Percentiles rank a stretch among this genome's conserved stretches.
These are phyloP conservation scores for Tetranychus urticae DNA, from an alignment of 1,140 invertebrate genomes.

Conservation along the genomic window DNA sequence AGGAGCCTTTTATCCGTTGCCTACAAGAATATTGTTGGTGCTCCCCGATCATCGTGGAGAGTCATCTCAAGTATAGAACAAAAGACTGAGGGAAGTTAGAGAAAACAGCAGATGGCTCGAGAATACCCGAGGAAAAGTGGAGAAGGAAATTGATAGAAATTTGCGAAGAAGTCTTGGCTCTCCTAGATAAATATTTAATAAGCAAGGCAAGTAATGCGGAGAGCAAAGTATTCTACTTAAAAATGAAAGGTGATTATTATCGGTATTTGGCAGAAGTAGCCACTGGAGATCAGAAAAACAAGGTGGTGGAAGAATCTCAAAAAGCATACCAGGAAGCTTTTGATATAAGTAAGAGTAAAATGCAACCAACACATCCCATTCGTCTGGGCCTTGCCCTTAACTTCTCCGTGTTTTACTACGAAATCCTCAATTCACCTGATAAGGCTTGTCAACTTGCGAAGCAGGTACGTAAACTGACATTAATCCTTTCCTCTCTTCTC, in stretches of 20 bases:
- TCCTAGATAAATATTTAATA: constrained; percentile 90
- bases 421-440: constrained; percentile 94
- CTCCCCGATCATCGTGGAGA: constrained; percentile 85
- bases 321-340: constrained; percentile 97
- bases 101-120: constrained; percentile 94
- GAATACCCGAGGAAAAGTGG: constrained; percentile 95
- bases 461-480: constrained; percentile 31
- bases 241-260: constrained; percentile 99
- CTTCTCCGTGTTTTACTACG: constrained; percentile 99
- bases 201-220: constrained; percentile 87
- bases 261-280: constrained; percentile 96
- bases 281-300: constrained; percentile 75
- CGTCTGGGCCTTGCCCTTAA: constrained; percentile 92
- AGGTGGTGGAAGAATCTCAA: constrained; percentile 90
- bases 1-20: constrained; percentile 91
- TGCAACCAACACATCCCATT: constrained; percentile 95
- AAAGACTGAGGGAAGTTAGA: constrained; percentile 76
- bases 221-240: constrained; percentile 96
- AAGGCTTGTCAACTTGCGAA: constrained; percentile 96
- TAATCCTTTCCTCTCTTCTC: neutral
- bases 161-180: constrained; percentile 87
- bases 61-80: constrained; percentile 98
- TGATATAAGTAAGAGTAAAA: constrained; percentile 92
- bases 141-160: constrained; percentile 94
- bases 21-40: constrained; percentile 97